Conservation (phyloP, 2,113 vertebrate genomes). For the Proterorhinus semilunaris region DNA sequence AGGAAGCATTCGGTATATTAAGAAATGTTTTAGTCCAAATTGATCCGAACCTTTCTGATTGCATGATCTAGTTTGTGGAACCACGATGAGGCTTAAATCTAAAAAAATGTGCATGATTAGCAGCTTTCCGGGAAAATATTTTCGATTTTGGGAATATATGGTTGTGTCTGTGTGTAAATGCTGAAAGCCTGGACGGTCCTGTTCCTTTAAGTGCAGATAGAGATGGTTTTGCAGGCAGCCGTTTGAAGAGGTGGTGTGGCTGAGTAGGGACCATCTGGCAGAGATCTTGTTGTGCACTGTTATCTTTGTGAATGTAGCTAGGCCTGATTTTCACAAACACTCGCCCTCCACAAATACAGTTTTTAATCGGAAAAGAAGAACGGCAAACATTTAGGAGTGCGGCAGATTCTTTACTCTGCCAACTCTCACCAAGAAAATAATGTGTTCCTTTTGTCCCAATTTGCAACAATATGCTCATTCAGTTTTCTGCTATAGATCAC, state of each 20-base stretch:
- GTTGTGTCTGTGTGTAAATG: background rate
- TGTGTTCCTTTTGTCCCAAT: slow-evolving; percentile 6
- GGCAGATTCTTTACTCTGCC: slow-evolving; percentile 25
- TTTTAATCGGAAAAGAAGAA: slow-evolving; percentile 36
- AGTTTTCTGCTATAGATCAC: background rate
- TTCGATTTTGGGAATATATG: background rate
- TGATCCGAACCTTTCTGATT: too few relatives aligned
- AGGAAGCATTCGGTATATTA: too few relatives aligned
- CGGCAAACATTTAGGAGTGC: slow-evolving; percentile 9
- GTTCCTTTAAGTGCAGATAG: background rate
- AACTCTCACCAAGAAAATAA: slow-evolving; percentile 26
- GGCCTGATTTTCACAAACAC: slow-evolving; percentile 49
- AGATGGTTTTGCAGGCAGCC: slow-evolving; percentile 10
- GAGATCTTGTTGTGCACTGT: slow-evolving; percentile 49
- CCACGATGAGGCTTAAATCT: too few relatives aligned
- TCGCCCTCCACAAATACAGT: slow-evolving; percentile 11
- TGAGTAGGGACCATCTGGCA: slow-evolving; percentile 66
- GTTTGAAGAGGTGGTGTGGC: slow-evolving; percentile 29
- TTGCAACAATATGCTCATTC: slow-evolving; percentile 3
- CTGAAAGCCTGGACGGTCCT: slow-evolving; percentile 3
- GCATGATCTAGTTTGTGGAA: too few relatives aligned
- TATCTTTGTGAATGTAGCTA: slow-evolving; percentile 40
- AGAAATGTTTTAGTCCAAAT: too few relatives aligned
- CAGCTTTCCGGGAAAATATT: background rate
- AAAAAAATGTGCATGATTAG: background rate